Conservation (phyloP, 2,888 invertebrate species). For the Eutolmus rufibarbis region DNA sequence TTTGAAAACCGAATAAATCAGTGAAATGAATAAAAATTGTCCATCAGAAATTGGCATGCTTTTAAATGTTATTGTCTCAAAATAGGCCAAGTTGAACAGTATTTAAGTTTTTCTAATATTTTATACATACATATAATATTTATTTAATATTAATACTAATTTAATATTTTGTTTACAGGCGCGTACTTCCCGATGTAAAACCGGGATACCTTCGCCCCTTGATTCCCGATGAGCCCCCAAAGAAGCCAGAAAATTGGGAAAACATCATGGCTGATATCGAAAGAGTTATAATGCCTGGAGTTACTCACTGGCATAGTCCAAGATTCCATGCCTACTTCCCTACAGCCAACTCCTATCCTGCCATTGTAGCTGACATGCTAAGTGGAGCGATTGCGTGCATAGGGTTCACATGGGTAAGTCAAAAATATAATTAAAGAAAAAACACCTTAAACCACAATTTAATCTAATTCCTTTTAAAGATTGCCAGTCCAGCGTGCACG, state of each 20-base stretch:
- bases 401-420: slow-evolving; percentile 96
- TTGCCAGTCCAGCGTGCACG: slow-evolving; percentile 93
- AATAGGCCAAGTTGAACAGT: too few relatives aligned
- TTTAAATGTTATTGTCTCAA: too few relatives aligned
- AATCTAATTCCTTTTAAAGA: slow-evolving; percentile 65
- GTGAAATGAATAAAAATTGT: too few relatives aligned
- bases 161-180: slow-evolving; percentile 64
- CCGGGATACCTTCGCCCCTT: slow-evolving; percentile 91
- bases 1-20: too few relatives aligned
- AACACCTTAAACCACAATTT: not conserved
- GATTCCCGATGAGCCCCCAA: slow-evolving; percentile 85
- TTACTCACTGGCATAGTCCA: slow-evolving; percentile 97
- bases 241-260: slow-evolving; percentile 86
- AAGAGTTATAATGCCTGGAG: slow-evolving; percentile 95
- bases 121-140: too few relatives aligned
- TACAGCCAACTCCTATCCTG: slow-evolving; percentile 91
- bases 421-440: slow-evolving; percentile 65
- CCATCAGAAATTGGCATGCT: too few relatives aligned
- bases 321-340: slow-evolving; percentile 96
- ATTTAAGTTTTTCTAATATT: too few relatives aligned
- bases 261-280: slow-evolving; percentile 93
- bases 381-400: slow-evolving; percentile 95
- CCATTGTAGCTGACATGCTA: slow-evolving; percentile 93
- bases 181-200: slow-evolving; percentile 88
- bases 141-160: not conserved